These are phyloP conservation scores for Gambusia yucatana DNA, from an alignment of 2,797 vertebrate species.

Conservation along the genomic window DNA sequence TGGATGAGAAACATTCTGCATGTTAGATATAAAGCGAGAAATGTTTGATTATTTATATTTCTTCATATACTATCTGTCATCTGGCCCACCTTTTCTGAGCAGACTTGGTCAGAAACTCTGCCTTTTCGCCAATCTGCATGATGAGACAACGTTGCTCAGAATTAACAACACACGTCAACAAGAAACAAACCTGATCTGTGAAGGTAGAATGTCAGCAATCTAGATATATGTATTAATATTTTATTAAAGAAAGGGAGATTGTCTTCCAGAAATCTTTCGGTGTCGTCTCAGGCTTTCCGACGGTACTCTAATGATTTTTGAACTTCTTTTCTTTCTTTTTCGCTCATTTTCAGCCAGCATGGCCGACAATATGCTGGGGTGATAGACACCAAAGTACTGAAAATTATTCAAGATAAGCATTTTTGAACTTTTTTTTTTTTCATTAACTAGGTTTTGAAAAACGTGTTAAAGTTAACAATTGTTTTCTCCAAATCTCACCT, in stretches of 20 bases:
- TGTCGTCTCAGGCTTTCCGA: background rate
- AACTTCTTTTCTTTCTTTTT: background rate
- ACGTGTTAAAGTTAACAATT: background rate
- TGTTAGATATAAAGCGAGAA: background rate
- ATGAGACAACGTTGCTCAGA: slow-evolving; percentile 15
- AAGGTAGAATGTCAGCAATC: slow-evolving; percentile 10
- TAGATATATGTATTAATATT: slow-evolving; percentile 10
- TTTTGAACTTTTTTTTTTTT: background rate
- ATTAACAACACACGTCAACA: background rate
- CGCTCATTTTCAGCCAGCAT: background rate
- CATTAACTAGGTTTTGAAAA: background rate
- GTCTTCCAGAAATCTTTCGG: background rate
- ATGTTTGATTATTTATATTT: background rate
- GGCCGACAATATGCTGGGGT: background rate
- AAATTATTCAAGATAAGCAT: background rate
- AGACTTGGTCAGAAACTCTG: slow-evolving; percentile 94
- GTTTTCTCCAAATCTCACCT: slow-evolving; percentile 80
- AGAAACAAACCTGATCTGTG: background rate
- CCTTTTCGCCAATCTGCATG: slow-evolving; percentile 90
- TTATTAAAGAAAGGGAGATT: background rate
- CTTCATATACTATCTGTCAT: background rate
- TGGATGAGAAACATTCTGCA: background rate
- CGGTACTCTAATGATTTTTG: background rate
- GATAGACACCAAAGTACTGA: background rate
- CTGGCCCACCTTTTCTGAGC: slow-evolving; percentile 90